These are phyloP conservation scores for Balearica regulorum DNA, from an alignment of 2,797 vertebrate genomes.

Conservation along the genomic window DNA sequence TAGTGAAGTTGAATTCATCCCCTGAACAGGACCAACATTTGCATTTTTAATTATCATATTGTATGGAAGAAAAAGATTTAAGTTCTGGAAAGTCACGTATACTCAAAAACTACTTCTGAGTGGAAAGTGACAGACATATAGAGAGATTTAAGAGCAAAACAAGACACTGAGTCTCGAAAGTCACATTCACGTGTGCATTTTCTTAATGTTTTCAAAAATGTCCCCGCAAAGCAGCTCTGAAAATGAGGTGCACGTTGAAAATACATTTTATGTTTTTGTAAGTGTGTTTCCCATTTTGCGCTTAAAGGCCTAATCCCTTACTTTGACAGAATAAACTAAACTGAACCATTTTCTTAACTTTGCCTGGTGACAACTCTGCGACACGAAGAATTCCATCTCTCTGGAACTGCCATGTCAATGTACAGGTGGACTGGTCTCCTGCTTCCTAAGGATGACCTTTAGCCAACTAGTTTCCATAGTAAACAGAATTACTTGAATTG, in stretches of 20 bases:
- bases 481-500: neutral
- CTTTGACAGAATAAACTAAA: neutral
- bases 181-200: neutral
- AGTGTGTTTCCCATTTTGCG: neutral
- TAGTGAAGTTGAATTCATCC: neutral
- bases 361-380: neutral
- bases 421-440: neutral
- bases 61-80: neutral
- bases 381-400: neutral
- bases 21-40: neutral
- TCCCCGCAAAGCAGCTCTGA: neutral
- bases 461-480: neutral
- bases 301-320: neutral
- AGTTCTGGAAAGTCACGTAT: neutral
- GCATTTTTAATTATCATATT: neutral
- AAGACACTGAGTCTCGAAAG: neutral
- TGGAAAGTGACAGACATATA: neutral
- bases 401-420: neutral
- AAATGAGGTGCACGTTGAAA: neutral
- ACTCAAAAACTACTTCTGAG: neutral
- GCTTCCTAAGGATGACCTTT: neutral
- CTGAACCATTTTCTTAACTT: neutral
- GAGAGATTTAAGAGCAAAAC: neutral
- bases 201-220: neutral
- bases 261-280: neutral